Conservation (phyloP, 2,797 vertebrate genomes). For the Knipowitschia caucasica region DNA sequence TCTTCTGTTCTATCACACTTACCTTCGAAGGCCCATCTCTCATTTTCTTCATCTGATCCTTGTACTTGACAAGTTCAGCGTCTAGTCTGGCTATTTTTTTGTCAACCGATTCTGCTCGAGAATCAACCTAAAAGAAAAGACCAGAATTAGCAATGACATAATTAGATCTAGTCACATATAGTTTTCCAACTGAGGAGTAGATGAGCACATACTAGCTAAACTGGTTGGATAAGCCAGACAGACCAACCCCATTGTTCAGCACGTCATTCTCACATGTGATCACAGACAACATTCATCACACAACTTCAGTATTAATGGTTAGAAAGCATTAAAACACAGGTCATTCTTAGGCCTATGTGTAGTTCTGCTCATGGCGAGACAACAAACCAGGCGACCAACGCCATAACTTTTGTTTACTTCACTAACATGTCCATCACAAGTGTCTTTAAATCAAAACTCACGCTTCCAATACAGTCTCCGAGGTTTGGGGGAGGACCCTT, state of each 20-base stretch:
- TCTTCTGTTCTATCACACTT: constrained; percentile 28
- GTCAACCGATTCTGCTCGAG: constrained; percentile 90
- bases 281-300: neutral
- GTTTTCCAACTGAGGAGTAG: neutral
- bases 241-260: constrained; percentile 1
- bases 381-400: constrained; percentile 1
- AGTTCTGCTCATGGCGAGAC: constrained; percentile 27
- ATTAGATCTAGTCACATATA: no score
- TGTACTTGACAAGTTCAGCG: constrained; percentile 92
- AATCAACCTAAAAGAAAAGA: constrained; percentile 81
- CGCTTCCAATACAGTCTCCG: constrained; percentile 90
- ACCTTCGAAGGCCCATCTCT: constrained; percentile 97
- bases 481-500: constrained; percentile 91
- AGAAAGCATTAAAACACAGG: neutral
- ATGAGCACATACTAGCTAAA: constrained; percentile 42
- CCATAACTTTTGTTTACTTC: constrained; percentile 60
- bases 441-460: constrained; percentile 63
- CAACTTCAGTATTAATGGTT: no score
- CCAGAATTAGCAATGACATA: no score
- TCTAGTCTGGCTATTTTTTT: constrained; percentile 94
- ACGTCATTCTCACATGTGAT: neutral
- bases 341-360: no score
- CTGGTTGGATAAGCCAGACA: constrained; percentile 31
- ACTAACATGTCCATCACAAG: constrained; percentile 23
- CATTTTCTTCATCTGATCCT: constrained; percentile 99